Evolutionary conservation across 2,888 invertebrate genomes (phyloP), one percentile per base, ranked within the genome.

Genomic region (Sycophila texana): DNA sequence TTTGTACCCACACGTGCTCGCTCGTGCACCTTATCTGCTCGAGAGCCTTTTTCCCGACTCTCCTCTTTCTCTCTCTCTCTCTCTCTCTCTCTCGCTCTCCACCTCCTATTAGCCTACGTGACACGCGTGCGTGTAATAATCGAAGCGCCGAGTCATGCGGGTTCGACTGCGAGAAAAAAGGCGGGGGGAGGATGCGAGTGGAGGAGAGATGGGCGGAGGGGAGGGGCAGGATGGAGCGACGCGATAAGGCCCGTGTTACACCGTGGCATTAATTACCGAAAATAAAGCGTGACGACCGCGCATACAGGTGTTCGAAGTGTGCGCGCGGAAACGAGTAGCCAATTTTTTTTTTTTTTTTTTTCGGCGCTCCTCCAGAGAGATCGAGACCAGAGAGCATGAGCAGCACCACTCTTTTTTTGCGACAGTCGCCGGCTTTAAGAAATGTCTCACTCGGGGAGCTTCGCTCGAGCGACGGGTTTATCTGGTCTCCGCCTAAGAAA

Each of bases 251-350:
- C 79, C 76, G 72, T 73, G 76, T 76, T 73, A 67, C 67, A 30
- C 67, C 72, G 66, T 68, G 72, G 75, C 71, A 73, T 80, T 80
- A 80, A 80, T 80, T 73, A 80, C 76, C 79, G 49, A 70, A 79
- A 79, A 74, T 71, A 78, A 74, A 70, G 70, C 70, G 47, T 49
- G 14, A 30, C 18, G 49, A 72, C 55, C 20, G 47, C 39, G 39
- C 10, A 39, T 39, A 39, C 39, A 39, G 39, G 39, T 39, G 39
- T 30, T 30, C 30, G 4, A 30, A 7, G 26, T 10, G 47, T 16
- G 49, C 4, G 61, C 26, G 13, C 60, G 57, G 12, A 16, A 13
- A 16, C 22, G 30, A 18, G 67, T 39, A 58, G 51, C 39, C 49
- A 18, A 60, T 75, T 68, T 22, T 67, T 10, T 74, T 63, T 26